Conservation (phyloP, 2,113 vertebrate species). For the Lepus europaeus region DNA sequence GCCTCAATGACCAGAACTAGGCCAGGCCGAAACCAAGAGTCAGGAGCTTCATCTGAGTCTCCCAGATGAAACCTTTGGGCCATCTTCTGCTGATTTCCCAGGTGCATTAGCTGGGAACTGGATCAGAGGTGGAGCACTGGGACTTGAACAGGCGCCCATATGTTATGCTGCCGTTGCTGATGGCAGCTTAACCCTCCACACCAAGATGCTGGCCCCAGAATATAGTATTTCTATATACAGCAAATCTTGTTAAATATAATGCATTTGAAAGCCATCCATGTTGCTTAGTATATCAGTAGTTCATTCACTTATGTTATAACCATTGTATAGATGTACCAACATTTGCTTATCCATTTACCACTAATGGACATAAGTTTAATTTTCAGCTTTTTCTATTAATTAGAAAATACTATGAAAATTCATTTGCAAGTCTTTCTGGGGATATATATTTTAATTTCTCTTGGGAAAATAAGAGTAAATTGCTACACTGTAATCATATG, state of each 20-base stretch:
- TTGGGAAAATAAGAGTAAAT: background rate
- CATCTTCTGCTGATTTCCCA: no score
- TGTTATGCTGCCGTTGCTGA: no score
- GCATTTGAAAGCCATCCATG: background rate
- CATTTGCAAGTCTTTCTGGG: background rate
- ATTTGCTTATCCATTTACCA: background rate
- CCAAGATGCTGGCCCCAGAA: background rate
- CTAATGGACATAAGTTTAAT: background rate
- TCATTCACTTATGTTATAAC: background rate
- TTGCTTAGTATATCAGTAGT: background rate
- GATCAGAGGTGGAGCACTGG: no score
- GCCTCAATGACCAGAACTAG: no score
- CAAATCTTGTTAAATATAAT: background rate
- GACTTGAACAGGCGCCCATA: no score
- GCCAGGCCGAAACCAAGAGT: no score
- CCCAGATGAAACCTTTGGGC: no score
- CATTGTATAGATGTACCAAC: background rate
- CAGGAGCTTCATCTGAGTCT: no score
- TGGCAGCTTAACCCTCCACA: no score
- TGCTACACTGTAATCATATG: background rate
- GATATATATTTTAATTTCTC: background rate
- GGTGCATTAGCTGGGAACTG: no score
- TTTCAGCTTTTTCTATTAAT: background rate
- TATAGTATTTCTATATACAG: background rate
- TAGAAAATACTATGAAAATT: background rate